A percentile compares a stretch with the other conserved stretches of the same genome.
phyloP scores from a whole-genome alignment of 2,888 invertebrate species.

The Cephonodes hylas region DNA sequence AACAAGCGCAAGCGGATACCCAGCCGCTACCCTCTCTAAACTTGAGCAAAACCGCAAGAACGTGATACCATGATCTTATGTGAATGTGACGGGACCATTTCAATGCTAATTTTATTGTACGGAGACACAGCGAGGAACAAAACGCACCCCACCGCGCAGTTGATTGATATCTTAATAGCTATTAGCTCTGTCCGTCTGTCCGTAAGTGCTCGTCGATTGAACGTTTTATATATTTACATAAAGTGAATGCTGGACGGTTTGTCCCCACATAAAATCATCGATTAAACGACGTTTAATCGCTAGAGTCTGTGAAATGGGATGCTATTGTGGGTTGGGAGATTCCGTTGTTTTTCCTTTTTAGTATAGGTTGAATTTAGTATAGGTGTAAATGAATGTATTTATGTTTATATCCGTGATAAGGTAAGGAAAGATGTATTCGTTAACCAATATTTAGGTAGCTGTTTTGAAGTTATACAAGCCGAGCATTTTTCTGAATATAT shows the following conservation, averaged over 20 bases:
- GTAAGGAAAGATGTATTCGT: too few relatives aligned
- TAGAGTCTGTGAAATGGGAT: background rate
- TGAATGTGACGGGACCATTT: slow-evolving; percentile 51
- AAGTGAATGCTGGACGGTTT: background rate
- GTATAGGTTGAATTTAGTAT: background rate
- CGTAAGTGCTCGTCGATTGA: slow-evolving; percentile 25
- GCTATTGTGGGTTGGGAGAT: background rate
- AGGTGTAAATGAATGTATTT: background rate
- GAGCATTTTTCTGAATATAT: too few relatives aligned
- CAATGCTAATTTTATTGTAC: slow-evolving; percentile 68
- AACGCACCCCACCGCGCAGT: slow-evolving; percentile 32
- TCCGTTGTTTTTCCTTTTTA: background rate
- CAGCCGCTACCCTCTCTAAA: background rate
- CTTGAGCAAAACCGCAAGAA: background rate
- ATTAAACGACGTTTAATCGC: background rate
- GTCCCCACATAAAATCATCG: background rate
- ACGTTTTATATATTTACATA: slow-evolving; percentile 22
- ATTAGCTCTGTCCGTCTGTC: slow-evolving; percentile 31
- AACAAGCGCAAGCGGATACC: background rate
- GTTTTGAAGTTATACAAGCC: too few relatives aligned
- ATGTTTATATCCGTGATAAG: too few relatives aligned
- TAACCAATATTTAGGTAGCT: too few relatives aligned
- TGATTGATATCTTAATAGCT: slow-evolving; percentile 76
- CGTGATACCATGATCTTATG: slow-evolving; percentile 34
- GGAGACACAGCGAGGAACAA: slow-evolving; percentile 44